Percentiles rank a stretch among this genome's conserved stretches.
Evolutionary conservation across 2,888 invertebrate genomes (phyloP).

Genomic region (Pediacus dermestoides): DNA sequence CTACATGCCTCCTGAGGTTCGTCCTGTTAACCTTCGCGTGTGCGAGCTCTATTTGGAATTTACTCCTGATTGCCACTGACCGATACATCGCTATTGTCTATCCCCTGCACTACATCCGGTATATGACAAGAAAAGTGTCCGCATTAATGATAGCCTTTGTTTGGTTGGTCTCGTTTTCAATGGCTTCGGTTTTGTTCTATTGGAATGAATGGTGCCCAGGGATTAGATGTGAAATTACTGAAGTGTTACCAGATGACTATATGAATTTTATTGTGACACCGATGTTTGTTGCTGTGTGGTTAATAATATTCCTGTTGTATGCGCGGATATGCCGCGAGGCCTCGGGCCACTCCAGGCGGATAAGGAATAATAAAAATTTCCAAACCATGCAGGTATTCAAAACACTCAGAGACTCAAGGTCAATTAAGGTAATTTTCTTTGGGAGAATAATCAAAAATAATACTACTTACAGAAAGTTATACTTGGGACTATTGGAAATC

Average conservation of each 20-base stretch:
- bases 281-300: conserved; percentile 69
- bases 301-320: conserved; percentile 71
- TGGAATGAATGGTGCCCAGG: conserved; percentile 69
- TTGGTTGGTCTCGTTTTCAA: conserved; percentile 64
- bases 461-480: too few relatives aligned
- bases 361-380: conserved; percentile 60
- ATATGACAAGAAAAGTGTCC: conserved; percentile 68
- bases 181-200: conserved; percentile 69
- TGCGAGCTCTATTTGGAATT: conserved; percentile 73
- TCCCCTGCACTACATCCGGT: conserved; percentile 72
- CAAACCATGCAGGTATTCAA: conserved; percentile 52
- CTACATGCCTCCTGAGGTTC: conserved; percentile 68
- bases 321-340: conserved; percentile 78
- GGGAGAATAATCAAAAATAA: too few relatives aligned
- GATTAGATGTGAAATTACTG: conserved; percentile 63
- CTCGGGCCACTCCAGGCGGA: conserved; percentile 64
- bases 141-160: conserved; percentile 61
- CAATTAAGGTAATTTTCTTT: conserved; percentile 73
- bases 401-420: conserved; percentile 63
- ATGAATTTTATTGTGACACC: conserved; percentile 59
- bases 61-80: conserved; percentile 75
- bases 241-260: conserved; percentile 54
- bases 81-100: conserved; percentile 76
- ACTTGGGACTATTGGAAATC: too few relatives aligned
- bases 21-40: conserved; percentile 73